Evolutionary conservation across 2,797 vertebrate species (phyloP).

Genomic region (Pachyuromys duprasi): DNA sequence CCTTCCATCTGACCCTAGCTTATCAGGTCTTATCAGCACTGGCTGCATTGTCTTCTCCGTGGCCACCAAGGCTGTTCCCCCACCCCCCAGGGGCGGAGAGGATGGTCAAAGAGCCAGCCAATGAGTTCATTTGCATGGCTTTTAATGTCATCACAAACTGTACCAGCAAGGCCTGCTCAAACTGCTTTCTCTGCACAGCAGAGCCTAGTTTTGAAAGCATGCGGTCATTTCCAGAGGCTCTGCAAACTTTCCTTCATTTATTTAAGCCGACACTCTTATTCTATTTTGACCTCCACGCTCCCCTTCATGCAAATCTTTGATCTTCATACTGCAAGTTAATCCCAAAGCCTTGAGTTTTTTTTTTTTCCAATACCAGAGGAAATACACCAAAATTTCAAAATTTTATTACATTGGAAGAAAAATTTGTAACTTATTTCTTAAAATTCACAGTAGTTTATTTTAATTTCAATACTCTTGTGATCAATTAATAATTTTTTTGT

Average conservation of each 20-base stretch:
- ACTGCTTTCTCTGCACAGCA: fast-evolving
- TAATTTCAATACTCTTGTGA: background rate
- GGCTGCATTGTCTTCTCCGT: no score
- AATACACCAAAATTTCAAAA: background rate
- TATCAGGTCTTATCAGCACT: no score
- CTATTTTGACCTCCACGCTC: background rate
- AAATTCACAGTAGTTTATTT: conserved; percentile 19
- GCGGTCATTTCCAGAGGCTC: background rate
- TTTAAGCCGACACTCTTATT: background rate
- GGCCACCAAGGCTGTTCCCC: no score
- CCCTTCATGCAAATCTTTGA: background rate
- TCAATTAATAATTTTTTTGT: conserved; percentile 21
- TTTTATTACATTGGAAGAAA: background rate
- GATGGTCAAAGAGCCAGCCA: no score
- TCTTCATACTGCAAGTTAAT: conserved; percentile 37
- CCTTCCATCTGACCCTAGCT: no score
- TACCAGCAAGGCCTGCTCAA: background rate
- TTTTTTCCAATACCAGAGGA: background rate
- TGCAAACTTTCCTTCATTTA: background rate
- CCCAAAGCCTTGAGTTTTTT: background rate
- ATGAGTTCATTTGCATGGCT: background rate
- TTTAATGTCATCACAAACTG: background rate
- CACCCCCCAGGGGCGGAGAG: no score
- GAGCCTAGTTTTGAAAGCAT: background rate
- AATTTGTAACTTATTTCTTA: background rate